Percentiles rank a stretch among this genome's conserved stretches.
Conservation (phyloP, 2,888 invertebrate species). For the Yponomeuta plumbellus region DNA sequence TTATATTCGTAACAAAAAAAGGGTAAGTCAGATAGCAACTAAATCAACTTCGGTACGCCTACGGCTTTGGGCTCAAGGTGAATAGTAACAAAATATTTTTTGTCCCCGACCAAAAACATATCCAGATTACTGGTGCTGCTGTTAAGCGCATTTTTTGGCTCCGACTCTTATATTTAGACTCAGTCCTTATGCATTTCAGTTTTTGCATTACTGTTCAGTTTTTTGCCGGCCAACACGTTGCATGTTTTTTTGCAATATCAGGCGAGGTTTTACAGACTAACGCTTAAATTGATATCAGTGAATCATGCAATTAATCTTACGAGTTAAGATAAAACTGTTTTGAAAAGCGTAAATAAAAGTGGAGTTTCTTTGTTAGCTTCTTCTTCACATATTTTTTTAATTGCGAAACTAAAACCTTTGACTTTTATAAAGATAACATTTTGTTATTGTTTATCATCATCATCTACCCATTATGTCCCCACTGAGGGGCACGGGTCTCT, state of each 20-base stretch:
- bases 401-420: too few species aligned
- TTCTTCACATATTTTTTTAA: too few species aligned
- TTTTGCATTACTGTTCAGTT: slow-evolving; percentile 18
- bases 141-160: slow-evolving; percentile 30
- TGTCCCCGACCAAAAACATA: slow-evolving; percentile 36
- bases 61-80: slow-evolving; percentile 61
- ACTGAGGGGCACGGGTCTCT: too few species aligned
- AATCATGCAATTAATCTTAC: background rate
- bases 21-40: slow-evolving; percentile 71
- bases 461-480: too few species aligned
- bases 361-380: too few species aligned
- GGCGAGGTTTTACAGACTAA: background rate
- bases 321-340: too few species aligned
- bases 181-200: background rate
- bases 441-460: too few species aligned
- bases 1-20: slow-evolving; percentile 73
- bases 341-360: too few species aligned
- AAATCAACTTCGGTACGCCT: slow-evolving; percentile 70
- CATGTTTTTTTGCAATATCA: slow-evolving; percentile 28
- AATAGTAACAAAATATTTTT: slow-evolving; percentile 57
- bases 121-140: slow-evolving; percentile 44
- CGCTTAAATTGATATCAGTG: background rate
- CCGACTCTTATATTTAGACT: background rate
- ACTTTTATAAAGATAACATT: background rate
- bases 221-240: slow-evolving; percentile 27